Evolutionary conservation across 1,140 invertebrate species (phyloP), one percentile per base, ranked within the genome.

Genomic region (Lordiphosa collinella): DNA sequence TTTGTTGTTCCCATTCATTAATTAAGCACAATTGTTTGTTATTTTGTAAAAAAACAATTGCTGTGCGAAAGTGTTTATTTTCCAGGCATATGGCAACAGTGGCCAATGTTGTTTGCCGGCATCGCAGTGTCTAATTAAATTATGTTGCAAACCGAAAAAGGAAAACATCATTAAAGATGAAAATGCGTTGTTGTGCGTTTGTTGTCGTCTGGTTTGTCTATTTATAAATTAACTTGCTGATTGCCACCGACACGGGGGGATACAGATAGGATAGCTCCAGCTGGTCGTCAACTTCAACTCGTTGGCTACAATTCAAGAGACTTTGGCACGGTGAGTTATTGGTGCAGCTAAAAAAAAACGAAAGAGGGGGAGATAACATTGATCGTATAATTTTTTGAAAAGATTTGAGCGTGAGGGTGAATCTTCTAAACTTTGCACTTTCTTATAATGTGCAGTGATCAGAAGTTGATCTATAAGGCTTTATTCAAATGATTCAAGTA

Each of bases 141-240:
- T 69, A 65, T 74, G 69, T 60, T 65, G 75, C 75, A 54, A 80
- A 56, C 60, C 34, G 36, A 37, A 16, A 69, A 55, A 37, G 25
- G 51, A 36, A 62, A 71, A 55, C 63, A 48, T 29, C 56, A 41
- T 37, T 35, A 41, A 66, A 63, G 58, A 80, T 60, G 54, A 53
- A 65, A 64, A 74, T 60, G 55, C 44, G 58, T 60, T 57, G 69
- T 25, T 57, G 50, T 12, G 41, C 41, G 25, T 29, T 29, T 29
- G 25, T 29, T 40, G 38, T 29, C 49, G 51, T 54, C 66, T 54
- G 48, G 31, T 37, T 51, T 35, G 18, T 60, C 56, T 79, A 79
- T 79, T 82, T 75, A 70, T 79, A 79, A 80, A 75, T 74, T 61
- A 37, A 60, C 56, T 69, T 59, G 35, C 41, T 48, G 56, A 49